phyloP scores from a whole-genome alignment of 1,140 invertebrate species.

The Heliothis subflexa region DNA sequence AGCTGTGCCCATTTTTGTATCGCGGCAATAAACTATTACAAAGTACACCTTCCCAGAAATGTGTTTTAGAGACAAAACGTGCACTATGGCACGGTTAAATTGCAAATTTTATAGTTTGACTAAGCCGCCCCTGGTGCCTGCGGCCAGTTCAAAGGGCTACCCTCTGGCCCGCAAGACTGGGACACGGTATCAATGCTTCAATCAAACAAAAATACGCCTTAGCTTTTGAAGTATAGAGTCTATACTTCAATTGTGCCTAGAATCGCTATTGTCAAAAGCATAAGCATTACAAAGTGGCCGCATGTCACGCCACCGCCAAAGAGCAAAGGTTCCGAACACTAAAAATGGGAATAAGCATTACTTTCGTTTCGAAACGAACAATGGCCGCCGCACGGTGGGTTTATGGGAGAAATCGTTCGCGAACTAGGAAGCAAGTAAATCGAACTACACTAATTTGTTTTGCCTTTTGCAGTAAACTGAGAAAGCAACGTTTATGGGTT shows the following conservation, averaged over 20 bases:
- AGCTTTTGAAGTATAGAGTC: conserved; percentile 24
- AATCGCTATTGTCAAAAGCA: conserved; percentile 48
- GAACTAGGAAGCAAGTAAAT: conserved; percentile 64
- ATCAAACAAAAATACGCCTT: conserved; percentile 48
- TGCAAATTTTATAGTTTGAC: conserved; percentile 62
- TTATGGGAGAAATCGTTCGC: conserved; percentile 69
- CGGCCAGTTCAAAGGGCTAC: conserved; percentile 68
- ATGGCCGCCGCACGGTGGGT: conserved; percentile 64
- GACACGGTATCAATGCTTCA: conserved; percentile 46
- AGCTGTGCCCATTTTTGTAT: conserved; percentile 54
- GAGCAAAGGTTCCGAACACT: conserved; percentile 71
- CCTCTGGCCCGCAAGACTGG: conserved; percentile 53
- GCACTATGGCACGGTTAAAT: conserved; percentile 59
- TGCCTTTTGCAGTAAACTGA: conserved; percentile 68
- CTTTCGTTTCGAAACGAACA: conserved; percentile 69
- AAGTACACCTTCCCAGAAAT: conserved; percentile 52
- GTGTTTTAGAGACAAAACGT: conserved; percentile 59
- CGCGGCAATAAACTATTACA: conserved; percentile 52
- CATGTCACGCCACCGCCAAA: conserved; percentile 57
- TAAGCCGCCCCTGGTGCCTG: conserved; percentile 57
- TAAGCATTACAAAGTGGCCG: conserved; percentile 54
- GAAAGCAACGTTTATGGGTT: conserved; percentile 61
- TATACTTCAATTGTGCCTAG: background rate
- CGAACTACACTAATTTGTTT: conserved; percentile 73
- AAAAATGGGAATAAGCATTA: conserved; percentile 74